Conservation (phyloP, 1,140 invertebrate genomes). For the Maniola jurtina region DNA sequence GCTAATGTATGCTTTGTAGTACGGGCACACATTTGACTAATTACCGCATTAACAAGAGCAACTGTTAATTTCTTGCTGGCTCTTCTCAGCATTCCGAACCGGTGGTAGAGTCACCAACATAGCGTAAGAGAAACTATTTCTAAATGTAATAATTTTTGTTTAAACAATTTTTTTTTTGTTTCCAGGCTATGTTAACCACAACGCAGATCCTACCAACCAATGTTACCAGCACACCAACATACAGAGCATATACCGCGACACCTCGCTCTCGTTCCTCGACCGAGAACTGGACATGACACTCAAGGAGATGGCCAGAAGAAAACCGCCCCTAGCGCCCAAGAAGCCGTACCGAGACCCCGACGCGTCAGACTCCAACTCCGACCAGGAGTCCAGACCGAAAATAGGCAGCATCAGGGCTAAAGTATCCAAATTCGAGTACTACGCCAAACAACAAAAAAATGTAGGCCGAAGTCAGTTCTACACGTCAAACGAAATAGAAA, state of each 20-base stretch:
- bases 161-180: conserved; percentile 16
- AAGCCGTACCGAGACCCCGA: conserved; percentile 69
- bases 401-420: conserved; percentile 79
- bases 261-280: conserved; percentile 58
- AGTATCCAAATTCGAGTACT: conserved; percentile 82
- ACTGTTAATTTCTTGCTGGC: no score
- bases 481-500: conserved; percentile 63
- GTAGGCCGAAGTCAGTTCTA: conserved; percentile 62
- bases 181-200: conserved; percentile 56
- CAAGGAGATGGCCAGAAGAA: conserved; percentile 69
- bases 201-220: conserved; percentile 48
- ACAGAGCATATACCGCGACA: conserved; percentile 65
- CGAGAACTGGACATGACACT: conserved; percentile 72
- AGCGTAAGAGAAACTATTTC: no score
- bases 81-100: no score
- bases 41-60: no score
- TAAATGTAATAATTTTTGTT: background rate
- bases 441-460: conserved; percentile 77
- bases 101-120: no score
- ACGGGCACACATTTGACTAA: no score
- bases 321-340: conserved; percentile 69
- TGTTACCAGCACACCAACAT: conserved; percentile 61
- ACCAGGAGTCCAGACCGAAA: conserved; percentile 64
- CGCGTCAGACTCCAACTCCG: conserved; percentile 59
- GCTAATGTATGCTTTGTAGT: no score